Evolutionary conservation across 2,888 invertebrate genomes (phyloP).

Genomic region (Timema podura): DNA sequence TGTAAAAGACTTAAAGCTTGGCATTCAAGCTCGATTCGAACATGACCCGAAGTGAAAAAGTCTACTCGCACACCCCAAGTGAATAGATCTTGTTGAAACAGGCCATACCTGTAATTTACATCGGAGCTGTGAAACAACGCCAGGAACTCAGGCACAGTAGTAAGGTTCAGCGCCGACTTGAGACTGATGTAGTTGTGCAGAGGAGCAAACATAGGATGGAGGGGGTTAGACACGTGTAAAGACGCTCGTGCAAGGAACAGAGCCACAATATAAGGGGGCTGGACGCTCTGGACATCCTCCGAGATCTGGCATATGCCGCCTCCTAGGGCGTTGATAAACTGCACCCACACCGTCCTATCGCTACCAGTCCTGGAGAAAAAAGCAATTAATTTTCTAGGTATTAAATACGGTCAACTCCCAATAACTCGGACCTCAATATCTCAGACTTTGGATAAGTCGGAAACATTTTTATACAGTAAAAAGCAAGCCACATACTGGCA

Average conservation of each 20-base stretch:
- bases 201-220: conserved; percentile 69
- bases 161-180: conserved; percentile 70
- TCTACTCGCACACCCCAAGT: too few relatives aligned
- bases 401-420: too few relatives aligned
- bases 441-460: too few relatives aligned
- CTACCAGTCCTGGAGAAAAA: conserved; percentile 53
- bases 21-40: too few relatives aligned
- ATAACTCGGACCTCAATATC: too few relatives aligned
- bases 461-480: too few relatives aligned
- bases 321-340: conserved; percentile 63
- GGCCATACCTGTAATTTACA: conserved; percentile 48
- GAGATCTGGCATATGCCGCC: conserved; percentile 50
- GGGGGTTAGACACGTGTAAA: conserved; percentile 68
- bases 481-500: too few relatives aligned
- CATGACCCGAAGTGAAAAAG: too few relatives aligned
- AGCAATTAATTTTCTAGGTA: conserved; percentile 23
- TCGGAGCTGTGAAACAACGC: conserved; percentile 78
- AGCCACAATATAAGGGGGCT: conserved; percentile 58
- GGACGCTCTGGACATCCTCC: too few relatives aligned
- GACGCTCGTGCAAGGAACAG: conserved; percentile 68
- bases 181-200: conserved; percentile 75
- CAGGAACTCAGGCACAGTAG: conserved; percentile 82
- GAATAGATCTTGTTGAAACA: too few relatives aligned
- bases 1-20: too few relatives aligned
- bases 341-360: conserved; percentile 62